These are phyloP conservation scores for Yoshiicerus persimilis DNA, from an alignment of 1,140 invertebrate species.

Conservation along the genomic window DNA sequence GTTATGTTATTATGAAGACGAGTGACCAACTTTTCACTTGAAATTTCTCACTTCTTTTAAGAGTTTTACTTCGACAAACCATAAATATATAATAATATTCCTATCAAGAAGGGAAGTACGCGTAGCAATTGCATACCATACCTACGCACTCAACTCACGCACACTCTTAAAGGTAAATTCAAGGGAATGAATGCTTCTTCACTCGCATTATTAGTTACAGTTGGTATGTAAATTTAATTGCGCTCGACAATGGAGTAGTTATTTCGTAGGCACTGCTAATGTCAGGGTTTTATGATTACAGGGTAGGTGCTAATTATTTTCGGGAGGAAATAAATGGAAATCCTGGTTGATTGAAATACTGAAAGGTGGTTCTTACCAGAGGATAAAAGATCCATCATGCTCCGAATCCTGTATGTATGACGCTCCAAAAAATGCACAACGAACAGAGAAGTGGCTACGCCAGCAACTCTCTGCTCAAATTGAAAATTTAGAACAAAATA, in stretches of 20 bases:
- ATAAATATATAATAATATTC: not conserved
- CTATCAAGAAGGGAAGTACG: not conserved
- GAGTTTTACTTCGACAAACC: not conserved
- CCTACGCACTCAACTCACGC: not conserved
- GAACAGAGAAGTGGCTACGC: not conserved
- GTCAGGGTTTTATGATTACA: too few relatives aligned
- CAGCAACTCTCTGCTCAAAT: not conserved
- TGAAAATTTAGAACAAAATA: not conserved
- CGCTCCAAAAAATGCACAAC: not conserved
- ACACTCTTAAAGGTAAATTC: not conserved
- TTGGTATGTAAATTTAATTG: not conserved
- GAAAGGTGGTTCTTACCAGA: not conserved
- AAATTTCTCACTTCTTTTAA: not conserved
- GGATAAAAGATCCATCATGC: constrained; percentile 5
- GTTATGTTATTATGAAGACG: not conserved
- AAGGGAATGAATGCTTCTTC: not conserved
- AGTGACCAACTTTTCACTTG: constrained; percentile 1
- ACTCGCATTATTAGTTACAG: not conserved
- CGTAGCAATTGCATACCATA: not conserved
- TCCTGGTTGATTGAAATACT: not conserved
- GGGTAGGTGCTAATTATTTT: not conserved
- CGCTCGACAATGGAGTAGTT: too few relatives aligned
- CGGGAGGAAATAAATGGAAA: not conserved
- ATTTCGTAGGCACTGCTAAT: too few relatives aligned
- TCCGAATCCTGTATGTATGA: not conserved